These are phyloP conservation scores for Fregata magnificens DNA, from an alignment of 2,113 vertebrate genomes.

Conservation along the genomic window DNA sequence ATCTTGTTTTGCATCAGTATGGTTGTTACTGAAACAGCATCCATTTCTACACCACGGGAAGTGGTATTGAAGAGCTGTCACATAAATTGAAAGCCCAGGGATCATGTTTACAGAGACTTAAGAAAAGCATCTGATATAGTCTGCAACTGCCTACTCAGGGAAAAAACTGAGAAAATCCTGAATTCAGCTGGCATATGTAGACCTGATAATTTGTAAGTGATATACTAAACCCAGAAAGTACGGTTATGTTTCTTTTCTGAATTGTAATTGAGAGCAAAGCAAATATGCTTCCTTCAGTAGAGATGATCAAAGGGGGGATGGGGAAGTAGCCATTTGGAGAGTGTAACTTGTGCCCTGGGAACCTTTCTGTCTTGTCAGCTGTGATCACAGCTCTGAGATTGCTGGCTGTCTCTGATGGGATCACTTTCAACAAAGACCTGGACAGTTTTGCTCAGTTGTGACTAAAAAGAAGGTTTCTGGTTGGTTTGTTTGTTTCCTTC, in stretches of 20 bases:
- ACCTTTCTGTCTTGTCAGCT: not conserved
- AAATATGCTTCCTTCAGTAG: not conserved
- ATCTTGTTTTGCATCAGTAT: constrained; percentile 13
- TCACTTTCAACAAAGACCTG: not conserved
- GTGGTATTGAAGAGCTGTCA: constrained; percentile 18
- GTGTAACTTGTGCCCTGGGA: not conserved
- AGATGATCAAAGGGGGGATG: not conserved
- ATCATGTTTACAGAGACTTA: not conserved
- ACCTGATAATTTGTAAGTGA: not conserved
- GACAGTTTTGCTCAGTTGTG: not conserved
- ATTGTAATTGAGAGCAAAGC: not conserved
- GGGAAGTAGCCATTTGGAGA: not conserved
- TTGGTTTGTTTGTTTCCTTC: not conserved
- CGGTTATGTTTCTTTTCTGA: not conserved
- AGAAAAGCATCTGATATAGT: not conserved
- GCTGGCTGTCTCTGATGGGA: not conserved
- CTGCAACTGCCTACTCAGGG: not conserved
- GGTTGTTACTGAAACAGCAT: constrained; percentile 31
- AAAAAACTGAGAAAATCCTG: not conserved
- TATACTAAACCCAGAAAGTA: not conserved
- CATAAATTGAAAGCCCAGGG: not conserved
- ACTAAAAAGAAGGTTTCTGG: not conserved
- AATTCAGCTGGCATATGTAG: not conserved
- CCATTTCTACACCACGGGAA: not conserved
- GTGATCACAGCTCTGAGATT: not conserved